Base-by-base conservation (phyloP, 1,140 invertebrate genomes). In the Eueides isabella region DNA sequence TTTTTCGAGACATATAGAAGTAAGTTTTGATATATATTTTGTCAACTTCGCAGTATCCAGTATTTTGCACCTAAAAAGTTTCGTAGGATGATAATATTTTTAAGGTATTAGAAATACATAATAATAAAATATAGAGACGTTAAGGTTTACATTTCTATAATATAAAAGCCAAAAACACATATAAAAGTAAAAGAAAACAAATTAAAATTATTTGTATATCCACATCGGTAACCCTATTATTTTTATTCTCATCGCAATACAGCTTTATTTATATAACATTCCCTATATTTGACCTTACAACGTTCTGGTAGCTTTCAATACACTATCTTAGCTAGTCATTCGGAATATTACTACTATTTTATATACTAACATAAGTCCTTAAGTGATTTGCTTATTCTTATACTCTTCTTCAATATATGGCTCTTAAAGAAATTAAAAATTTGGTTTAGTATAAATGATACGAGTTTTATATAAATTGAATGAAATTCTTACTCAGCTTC, bases 181-280 rank as follows among this genome's bases (percentile, higher is more conserved):
- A n/a, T n/a, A n/a, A n/a, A n/a, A n/a, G n/a, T n/a, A 33, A 33
- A 11, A 11, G 31, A 0, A 19, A 44, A 6, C 5, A 19, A 19
- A n/a, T 1, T 9, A n/a, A n/a, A 7, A n/a, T 19, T n/a, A 44
- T n/a, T 44, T 44, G 38, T 44, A 5, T 44, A 19, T 16, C 5
- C 28, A 30, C 14, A 63, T 11, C 2, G 73, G 2, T 31, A 75
- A 31, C 73, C 73, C 73, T 75, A 31, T 26, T 19, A 29, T 48
- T 23, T 77, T 72, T 67, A 66, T 77, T 75, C 79, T 85, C 75
- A 83, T 83, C 81, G 77, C 82, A 82, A 84, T 86, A 80, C 80
- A 78, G 77, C 72, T 80, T 83, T 85, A 86, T 88, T 88, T 86
- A 88, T 84, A 82, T 81, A 78, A 81, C 80, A 80, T 84, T 82